phyloP scores from a whole-genome alignment of 2,888 invertebrate species.

The Odontomyia ornata region DNA sequence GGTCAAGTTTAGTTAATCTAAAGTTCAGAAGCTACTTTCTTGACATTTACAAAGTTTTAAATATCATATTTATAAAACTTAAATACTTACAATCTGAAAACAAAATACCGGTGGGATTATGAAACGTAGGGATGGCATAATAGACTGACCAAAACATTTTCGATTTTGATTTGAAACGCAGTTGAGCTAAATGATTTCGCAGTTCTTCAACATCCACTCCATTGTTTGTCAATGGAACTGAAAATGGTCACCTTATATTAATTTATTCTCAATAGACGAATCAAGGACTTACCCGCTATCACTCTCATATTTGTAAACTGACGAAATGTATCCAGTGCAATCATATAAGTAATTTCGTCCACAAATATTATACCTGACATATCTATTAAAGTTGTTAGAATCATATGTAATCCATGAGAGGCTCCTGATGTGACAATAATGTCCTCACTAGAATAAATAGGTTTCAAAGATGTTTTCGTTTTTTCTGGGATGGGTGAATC shows the following conservation, averaged over 20 bases:
- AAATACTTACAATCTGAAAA: constrained; percentile 62
- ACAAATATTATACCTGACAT: constrained; percentile 69
- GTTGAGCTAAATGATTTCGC: constrained; percentile 61
- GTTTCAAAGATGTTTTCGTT: too few relatives aligned
- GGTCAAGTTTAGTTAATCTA: too few relatives aligned
- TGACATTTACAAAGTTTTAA: too few relatives aligned
- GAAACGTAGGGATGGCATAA: constrained; percentile 69
- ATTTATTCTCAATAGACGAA: neutral
- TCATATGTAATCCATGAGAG: constrained; percentile 68
- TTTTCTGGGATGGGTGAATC: constrained; percentile 45
- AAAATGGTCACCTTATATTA: too few relatives aligned
- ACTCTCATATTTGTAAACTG: constrained; percentile 67
- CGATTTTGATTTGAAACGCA: constrained; percentile 56
- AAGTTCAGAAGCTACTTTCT: too few relatives aligned
- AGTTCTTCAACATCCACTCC: constrained; percentile 66
- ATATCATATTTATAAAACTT: too few relatives aligned
- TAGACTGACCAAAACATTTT: constrained; percentile 68
- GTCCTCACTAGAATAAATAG: constrained; percentile 63
- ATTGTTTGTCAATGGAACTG: constrained; percentile 67
- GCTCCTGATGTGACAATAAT: constrained; percentile 71
- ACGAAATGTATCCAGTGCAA: constrained; percentile 67
- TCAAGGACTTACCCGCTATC: constrained; percentile 61
- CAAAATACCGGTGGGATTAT: constrained; percentile 69
- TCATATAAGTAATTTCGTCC: constrained; percentile 73
- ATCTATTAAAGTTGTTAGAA: constrained; percentile 67